Percentiles rank a stretch among this genome's conserved stretches.
Evolutionary conservation across 2,888 invertebrate species (phyloP).

Genomic region (Amphipyra berbera): DNA sequence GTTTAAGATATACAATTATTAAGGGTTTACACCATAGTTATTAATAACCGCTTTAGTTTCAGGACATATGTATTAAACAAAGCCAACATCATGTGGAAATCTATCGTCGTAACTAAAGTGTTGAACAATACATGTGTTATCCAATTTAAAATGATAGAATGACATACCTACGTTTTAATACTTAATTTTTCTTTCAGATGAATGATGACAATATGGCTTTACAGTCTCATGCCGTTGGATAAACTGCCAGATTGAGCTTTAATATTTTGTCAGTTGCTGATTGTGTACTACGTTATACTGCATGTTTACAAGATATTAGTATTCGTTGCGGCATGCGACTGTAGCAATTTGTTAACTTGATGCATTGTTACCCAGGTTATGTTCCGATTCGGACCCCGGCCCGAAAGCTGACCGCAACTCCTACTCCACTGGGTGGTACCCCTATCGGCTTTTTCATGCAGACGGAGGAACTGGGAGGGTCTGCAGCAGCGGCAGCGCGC

Average conservation of each 20-base stretch:
- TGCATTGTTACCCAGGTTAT: slow-evolving; percentile 92
- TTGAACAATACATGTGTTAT: slow-evolving; percentile 77
- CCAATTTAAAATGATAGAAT: slow-evolving; percentile 70
- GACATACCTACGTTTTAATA: slow-evolving; percentile 77
- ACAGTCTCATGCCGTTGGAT: slow-evolving; percentile 84
- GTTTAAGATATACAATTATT: slow-evolving; percentile 46
- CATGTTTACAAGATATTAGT: slow-evolving; percentile 61
- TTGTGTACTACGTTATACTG: slow-evolving; percentile 54
- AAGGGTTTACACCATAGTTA: slow-evolving; percentile 79
- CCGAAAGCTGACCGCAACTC: slow-evolving; percentile 98
- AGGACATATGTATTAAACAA: slow-evolving; percentile 86
- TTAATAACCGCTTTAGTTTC: slow-evolving; percentile 86
- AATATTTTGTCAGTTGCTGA: slow-evolving; percentile 66
- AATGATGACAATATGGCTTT: slow-evolving; percentile 84
- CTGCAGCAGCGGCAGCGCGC: slow-evolving; percentile 94
- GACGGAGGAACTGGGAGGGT: slow-evolving; percentile 95
- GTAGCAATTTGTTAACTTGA: slow-evolving; percentile 60
- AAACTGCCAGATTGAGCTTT: slow-evolving; percentile 77
- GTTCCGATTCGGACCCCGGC: slow-evolving; percentile 99
- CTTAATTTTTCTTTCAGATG: slow-evolving; percentile 88
- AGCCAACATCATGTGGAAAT: slow-evolving; percentile 72
- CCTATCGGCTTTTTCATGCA: slow-evolving; percentile 98
- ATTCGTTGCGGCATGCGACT: slow-evolving; percentile 60
- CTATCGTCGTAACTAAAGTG: slow-evolving; percentile 65
- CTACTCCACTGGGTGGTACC: slow-evolving; percentile 98